Conservation (phyloP, 2,797 vertebrate species). For the Sebastolobus alascanus region DNA sequence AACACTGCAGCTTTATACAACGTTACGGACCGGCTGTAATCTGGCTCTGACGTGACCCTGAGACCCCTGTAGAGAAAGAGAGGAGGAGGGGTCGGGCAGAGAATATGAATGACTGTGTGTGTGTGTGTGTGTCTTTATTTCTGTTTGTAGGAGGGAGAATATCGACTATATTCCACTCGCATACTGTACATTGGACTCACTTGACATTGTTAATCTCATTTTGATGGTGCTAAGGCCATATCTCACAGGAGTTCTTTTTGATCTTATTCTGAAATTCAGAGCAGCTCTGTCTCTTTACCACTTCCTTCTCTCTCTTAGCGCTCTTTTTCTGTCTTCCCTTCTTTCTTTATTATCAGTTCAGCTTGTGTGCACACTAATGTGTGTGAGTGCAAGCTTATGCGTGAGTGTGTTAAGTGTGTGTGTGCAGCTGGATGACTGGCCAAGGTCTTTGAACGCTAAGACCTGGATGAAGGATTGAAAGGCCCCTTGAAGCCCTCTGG, state of each 20-base stretch:
- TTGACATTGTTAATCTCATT: conserved; percentile 93
- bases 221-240: conserved; percentile 78
- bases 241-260: conserved; percentile 69
- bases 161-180: conserved; percentile 44
- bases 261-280: conserved; percentile 71
- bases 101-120: conserved; percentile 22
- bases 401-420: background rate
- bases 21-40: conserved; percentile 63
- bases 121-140: conserved; percentile 18
- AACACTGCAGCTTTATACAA: conserved; percentile 70
- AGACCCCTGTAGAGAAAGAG: conserved; percentile 17
- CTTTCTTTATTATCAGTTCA: conserved; percentile 43
- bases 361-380: conserved; percentile 48
- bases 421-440: conserved; percentile 87
- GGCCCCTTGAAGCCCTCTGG: conserved; percentile 93
- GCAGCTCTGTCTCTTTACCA: conserved; percentile 49
- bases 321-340: conserved; percentile 33
- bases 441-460: conserved; percentile 90
- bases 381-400: conserved; percentile 24
- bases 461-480: conserved; percentile 88
- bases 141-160: conserved; percentile 45
- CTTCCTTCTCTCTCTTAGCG: conserved; percentile 46
- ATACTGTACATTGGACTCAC: conserved; percentile 54
- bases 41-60: conserved; percentile 67
- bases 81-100: conserved; percentile 1